Base-by-base conservation (phyloP, 2,888 invertebrate genomes). In the Keiferia lycopersicella region DNA sequence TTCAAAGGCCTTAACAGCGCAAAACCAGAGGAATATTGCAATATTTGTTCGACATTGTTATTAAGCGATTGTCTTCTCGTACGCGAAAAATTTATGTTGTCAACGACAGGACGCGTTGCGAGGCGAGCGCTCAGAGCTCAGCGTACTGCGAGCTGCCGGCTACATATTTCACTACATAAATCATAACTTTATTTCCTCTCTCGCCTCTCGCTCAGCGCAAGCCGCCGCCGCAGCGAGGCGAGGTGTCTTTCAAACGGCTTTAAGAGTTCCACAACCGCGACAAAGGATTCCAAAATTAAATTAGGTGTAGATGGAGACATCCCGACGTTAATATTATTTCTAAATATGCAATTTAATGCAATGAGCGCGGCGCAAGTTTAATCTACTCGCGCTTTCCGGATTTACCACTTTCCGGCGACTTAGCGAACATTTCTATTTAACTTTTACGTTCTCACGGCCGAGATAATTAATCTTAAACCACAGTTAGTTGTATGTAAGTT, bases 161-260 rank as follows among this genome's bases (percentile, higher is more conserved):
- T 84, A 87, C 87, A 89, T 88, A 91, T 88, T 89, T 88, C 86
- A 84, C 83, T 86, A 85, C 85, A 89, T 91, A 91, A 89, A 90
- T 91, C 89, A 90, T 87, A 90, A 89, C 86, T 90, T 90, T 89
- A 90, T 90, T 90, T 89, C 90, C 90, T 89, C 90, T 89, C 86
- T 89, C 89, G 88, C 89, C 90, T 89, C 86, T 87, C 86, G 84
- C 81, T 88, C 83, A 80, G 69, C 73, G 80, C 81, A 78, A 78
- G 77, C 79, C 77, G 77, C 74, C 18, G 76, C 78, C 22, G 78
- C 67, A 76, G 76, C 51, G 22, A 34, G 10, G 14, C 74, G 80
- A 87, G 87, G 85, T 88, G 87, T 88, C 90, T 90, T 87, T 86
- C 86, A 82, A 87, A 87, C 80, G 81, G 84, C 83, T 87, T 86